Evolutionary conservation across 2,113 vertebrate species (phyloP).

Genomic region (Stomatorhinus ivindoensis): DNA sequence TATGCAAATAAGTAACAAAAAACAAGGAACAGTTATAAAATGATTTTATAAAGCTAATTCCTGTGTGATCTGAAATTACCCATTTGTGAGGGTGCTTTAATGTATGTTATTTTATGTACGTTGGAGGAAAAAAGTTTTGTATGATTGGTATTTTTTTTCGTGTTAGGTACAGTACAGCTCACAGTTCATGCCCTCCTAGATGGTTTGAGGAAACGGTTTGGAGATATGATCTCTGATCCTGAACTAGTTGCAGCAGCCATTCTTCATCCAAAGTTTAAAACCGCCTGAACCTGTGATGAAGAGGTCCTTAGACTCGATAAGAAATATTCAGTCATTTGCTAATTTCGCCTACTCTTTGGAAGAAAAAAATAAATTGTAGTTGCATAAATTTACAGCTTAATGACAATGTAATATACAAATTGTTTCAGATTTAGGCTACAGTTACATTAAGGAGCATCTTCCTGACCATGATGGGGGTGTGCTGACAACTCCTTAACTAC

Average conservation of each 20-base stretch:
- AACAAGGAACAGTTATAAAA: background rate
- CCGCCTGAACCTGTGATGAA: too few relatives aligned
- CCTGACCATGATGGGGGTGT: background rate
- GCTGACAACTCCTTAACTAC: background rate
- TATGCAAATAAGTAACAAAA: background rate
- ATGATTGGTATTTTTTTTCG: background rate
- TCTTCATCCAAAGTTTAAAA: too few relatives aligned
- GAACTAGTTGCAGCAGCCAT: too few relatives aligned
- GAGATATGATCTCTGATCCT: background rate
- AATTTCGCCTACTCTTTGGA: background rate
- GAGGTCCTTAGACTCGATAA: too few relatives aligned
- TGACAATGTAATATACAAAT: background rate
- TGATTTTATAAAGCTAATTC: background rate
- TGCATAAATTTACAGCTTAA: background rate
- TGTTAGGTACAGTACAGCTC: constrained; percentile 10
- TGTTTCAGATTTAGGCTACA: background rate
- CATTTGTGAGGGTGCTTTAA: background rate
- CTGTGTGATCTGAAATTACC: background rate
- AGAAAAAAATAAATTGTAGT: background rate
- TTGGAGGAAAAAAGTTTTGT: background rate
- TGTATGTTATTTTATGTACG: background rate
- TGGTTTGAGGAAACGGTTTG: background rate
- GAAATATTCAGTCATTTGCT: too few relatives aligned
- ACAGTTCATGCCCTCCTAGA: constrained; percentile 7
- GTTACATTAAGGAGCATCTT: constrained; percentile 14